Conservation (phyloP, 2,113 vertebrate genomes). For the Phoxinus phoxinus region DNA sequence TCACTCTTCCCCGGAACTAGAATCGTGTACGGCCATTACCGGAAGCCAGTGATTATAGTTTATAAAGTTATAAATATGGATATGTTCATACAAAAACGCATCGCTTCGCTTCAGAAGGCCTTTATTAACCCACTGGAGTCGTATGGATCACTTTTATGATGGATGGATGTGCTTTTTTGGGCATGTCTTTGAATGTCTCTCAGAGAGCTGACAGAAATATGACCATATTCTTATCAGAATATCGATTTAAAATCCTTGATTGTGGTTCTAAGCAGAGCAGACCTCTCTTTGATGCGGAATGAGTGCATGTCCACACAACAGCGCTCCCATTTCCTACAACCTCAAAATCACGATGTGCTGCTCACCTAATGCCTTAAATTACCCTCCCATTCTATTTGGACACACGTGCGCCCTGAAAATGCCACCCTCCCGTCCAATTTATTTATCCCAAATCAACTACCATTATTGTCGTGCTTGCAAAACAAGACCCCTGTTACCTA, state of each 20-base stretch:
- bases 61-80: no score
- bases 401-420: not conserved
- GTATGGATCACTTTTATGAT: no score
- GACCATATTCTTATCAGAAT: not conserved
- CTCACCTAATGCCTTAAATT: constrained; percentile 30
- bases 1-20: no score
- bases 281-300: not conserved
- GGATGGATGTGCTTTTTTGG: no score
- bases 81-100: no score
- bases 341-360: not conserved
- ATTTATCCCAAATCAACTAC: constrained; percentile 39
- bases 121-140: no score
- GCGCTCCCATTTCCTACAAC: not conserved
- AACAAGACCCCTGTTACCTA: constrained; percentile 37
- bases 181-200: no score
- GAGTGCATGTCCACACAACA: not conserved
- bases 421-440: not conserved
- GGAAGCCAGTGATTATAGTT: no score
- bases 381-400: constrained; percentile 16
- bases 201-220: not conserved
- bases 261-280: not conserved
- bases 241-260: not conserved
- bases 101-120: no score
- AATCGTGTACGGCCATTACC: no score
- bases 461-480: constrained; percentile 31